Conservation (phyloP, 2,797 vertebrate genomes). For the Channallabes apus region DNA sequence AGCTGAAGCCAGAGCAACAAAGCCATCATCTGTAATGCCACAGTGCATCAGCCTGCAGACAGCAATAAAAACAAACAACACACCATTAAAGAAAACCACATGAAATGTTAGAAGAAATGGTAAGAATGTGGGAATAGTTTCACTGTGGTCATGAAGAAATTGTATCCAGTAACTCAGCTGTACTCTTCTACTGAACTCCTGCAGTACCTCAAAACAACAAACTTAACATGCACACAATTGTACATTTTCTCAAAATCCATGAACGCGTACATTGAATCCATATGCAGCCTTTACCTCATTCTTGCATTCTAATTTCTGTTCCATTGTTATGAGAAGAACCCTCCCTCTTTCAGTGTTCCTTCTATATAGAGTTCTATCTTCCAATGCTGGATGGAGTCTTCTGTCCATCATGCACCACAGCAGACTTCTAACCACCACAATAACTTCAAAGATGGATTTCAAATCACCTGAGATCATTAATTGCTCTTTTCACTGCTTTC, state of each 20-base stretch:
- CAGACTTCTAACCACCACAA: neutral
- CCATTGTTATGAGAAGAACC: neutral
- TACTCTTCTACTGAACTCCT: neutral
- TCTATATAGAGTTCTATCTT: neutral
- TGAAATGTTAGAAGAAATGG: too few relatives aligned
- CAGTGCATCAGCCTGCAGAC: neutral
- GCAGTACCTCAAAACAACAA: neutral
- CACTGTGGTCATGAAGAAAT: neutral
- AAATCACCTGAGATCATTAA: neutral
- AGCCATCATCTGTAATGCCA: neutral
- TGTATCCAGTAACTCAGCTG: neutral
- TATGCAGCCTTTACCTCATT: too few relatives aligned
- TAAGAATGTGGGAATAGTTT: neutral
- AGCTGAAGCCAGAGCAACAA: slow-evolving; percentile 2
- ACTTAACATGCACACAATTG: neutral
- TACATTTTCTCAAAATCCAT: neutral
- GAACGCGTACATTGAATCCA: neutral
- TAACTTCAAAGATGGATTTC: neutral
- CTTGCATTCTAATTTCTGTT: neutral
- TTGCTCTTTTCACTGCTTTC: neutral
- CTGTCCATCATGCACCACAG: neutral
- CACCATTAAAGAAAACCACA: neutral
- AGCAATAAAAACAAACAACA: neutral
- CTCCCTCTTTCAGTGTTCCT: neutral
- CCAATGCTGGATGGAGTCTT: neutral